phyloP scores from a whole-genome alignment of 2,113 vertebrate species.

The Glaucidium brasilianum region DNA sequence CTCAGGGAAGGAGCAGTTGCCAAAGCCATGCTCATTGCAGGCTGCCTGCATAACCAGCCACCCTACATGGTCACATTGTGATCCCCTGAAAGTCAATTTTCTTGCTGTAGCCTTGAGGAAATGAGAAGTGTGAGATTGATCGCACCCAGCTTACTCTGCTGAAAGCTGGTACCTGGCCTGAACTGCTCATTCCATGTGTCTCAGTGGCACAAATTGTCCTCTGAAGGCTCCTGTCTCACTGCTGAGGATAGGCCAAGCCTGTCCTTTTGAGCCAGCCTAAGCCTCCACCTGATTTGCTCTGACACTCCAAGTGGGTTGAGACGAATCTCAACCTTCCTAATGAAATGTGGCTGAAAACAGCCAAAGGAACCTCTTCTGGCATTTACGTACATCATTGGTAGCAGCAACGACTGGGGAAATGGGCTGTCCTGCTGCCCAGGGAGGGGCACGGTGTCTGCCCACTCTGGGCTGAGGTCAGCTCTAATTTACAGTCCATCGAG shows the following conservation, averaged over 20 bases:
- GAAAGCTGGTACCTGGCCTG: background rate
- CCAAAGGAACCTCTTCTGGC: background rate
- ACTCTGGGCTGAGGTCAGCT: background rate
- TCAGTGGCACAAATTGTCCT: background rate
- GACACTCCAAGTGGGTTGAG: background rate
- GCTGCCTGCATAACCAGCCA: background rate
- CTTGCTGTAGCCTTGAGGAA: background rate
- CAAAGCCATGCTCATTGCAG: background rate
- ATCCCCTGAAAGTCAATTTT: background rate
- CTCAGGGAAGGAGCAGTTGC: background rate
- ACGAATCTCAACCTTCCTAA: background rate
- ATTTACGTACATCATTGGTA: background rate
- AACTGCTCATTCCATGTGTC: background rate
- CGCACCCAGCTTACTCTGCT: background rate
- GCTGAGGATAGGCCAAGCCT: background rate
- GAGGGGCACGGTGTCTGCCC: fast-evolving
- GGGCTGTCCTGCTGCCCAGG: background rate
- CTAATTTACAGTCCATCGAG: background rate
- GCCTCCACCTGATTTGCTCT: background rate
- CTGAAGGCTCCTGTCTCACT: background rate
- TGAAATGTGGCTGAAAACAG: background rate
- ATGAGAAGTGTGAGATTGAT: background rate
- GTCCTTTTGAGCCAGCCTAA: background rate
- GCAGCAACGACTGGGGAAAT: background rate
- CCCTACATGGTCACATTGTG: fast-evolving